A percentile compares a stretch with the other conserved stretches of the same genome.
Conservation (phyloP, 2,797 vertebrate species). For the Pseudochirops corinnae region DNA sequence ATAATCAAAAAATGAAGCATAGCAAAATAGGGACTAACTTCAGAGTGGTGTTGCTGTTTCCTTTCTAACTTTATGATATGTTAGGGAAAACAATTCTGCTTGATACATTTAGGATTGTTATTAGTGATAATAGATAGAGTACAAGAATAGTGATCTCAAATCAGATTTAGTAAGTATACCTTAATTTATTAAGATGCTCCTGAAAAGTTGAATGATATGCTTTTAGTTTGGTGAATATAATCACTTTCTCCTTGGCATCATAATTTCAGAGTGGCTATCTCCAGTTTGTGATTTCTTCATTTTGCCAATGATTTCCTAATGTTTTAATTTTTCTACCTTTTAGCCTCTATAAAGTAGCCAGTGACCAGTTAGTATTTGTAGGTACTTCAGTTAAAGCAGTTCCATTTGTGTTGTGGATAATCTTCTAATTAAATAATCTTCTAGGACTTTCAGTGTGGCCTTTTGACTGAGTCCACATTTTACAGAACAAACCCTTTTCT, state of each 20-base stretch:
- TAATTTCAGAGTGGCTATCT: constrained; percentile 38
- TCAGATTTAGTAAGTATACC: background rate
- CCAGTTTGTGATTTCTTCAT: background rate
- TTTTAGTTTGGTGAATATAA: background rate
- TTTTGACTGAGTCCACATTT: no score
- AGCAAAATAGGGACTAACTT: constrained; percentile 21
- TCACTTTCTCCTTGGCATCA: constrained; percentile 15
- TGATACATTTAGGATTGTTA: constrained; percentile 5
- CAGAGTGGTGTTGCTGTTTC: constrained; percentile 2
- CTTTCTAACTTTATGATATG: constrained; percentile 56
- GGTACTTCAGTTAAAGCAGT: background rate
- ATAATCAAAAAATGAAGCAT: background rate
- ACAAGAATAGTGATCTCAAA: background rate
- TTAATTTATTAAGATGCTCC: constrained; percentile 34
- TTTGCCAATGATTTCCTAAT: constrained; percentile 42
- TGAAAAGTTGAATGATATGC: background rate
- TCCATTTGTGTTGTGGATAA: background rate
- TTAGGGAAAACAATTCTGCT: background rate
- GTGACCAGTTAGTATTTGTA: background rate
- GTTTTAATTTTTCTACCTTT: constrained; percentile 41
- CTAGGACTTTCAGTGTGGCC: no score
- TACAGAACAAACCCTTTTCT: no score
- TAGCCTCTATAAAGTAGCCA: background rate
- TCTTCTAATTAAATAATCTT: background rate
- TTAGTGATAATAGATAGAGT: constrained; percentile 10